A percentile compares a stretch with the other conserved stretches of the same genome.
Conservation (phyloP, 2,113 vertebrate genomes). For the Turdus rufiventris region DNA sequence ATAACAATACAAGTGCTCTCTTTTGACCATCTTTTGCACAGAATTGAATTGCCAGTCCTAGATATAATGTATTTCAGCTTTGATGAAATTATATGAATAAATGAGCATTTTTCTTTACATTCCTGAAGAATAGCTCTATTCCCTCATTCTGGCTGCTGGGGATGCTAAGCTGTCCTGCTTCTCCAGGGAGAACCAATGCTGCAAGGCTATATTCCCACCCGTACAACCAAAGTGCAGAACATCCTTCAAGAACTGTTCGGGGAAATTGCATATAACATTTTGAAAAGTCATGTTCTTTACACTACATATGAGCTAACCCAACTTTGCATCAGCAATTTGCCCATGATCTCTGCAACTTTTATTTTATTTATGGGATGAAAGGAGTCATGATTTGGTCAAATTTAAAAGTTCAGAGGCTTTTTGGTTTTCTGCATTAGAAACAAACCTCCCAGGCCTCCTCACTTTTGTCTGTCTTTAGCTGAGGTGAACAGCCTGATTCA, state of each 20-base stretch:
- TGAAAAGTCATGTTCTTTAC: not conserved
- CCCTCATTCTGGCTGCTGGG: not conserved
- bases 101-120: not conserved
- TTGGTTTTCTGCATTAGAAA: not conserved
- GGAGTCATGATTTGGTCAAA: not conserved
- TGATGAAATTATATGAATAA: not conserved
- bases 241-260: not conserved
- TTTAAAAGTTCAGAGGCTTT: not conserved
- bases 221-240: not conserved
- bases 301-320: not conserved
- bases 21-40: not conserved
- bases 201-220: not conserved
- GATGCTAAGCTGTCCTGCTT: not conserved
- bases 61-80: not conserved
- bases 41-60: not conserved
- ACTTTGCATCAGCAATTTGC: not conserved
- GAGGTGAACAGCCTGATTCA: conserved; percentile 42
- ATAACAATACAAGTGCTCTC: not conserved
- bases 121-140: not conserved
- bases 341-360: not conserved
- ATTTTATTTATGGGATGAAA: not conserved
- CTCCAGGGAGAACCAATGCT: not conserved
- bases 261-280: not conserved
- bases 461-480: not conserved
- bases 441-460: not conserved